These are phyloP conservation scores for Silurus lanzhouensis DNA, from an alignment of 2,797 vertebrate genomes.

Conservation along the genomic window DNA sequence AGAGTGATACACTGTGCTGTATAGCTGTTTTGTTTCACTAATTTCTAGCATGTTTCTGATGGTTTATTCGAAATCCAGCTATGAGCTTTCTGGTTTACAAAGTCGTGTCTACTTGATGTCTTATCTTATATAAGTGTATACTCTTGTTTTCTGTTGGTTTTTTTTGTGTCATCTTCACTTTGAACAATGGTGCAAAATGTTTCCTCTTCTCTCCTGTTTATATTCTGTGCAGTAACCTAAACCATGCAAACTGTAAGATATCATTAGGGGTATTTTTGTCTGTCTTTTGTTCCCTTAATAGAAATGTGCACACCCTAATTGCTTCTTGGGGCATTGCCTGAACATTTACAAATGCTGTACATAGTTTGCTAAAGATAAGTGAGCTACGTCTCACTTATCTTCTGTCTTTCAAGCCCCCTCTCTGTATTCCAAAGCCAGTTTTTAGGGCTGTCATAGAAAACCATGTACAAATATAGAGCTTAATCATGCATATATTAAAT, in stretches of 20 bases:
- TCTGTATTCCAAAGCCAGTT: neutral
- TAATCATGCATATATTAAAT: slow-evolving; percentile 2
- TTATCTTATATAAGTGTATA: slow-evolving; percentile 62
- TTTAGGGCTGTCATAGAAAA: neutral
- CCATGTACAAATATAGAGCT: neutral
- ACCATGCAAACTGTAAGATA: slow-evolving; percentile 54
- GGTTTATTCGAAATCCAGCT: slow-evolving; percentile 24
- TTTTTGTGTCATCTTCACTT: slow-evolving; percentile 51
- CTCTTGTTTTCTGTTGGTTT: slow-evolving; percentile 30
- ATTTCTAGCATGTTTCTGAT: slow-evolving; percentile 16
- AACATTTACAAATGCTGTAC: neutral
- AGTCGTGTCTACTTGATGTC: slow-evolving; percentile 44
- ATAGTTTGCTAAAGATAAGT: neutral
- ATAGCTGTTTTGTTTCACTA: neutral
- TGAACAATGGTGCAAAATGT: slow-evolving; percentile 50
- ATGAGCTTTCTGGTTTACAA: neutral
- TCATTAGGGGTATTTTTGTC: neutral
- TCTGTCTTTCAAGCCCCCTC: neutral
- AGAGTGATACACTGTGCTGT: neutral
- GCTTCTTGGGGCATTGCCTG: neutral
- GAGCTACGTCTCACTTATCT: neutral
- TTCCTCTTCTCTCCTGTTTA: slow-evolving; percentile 45
- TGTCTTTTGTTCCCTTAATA: neutral
- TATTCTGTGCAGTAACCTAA: slow-evolving; percentile 50
- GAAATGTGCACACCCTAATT: neutral